Conservation (phyloP, 2,888 invertebrate genomes). For the Dynastes tityus region DNA sequence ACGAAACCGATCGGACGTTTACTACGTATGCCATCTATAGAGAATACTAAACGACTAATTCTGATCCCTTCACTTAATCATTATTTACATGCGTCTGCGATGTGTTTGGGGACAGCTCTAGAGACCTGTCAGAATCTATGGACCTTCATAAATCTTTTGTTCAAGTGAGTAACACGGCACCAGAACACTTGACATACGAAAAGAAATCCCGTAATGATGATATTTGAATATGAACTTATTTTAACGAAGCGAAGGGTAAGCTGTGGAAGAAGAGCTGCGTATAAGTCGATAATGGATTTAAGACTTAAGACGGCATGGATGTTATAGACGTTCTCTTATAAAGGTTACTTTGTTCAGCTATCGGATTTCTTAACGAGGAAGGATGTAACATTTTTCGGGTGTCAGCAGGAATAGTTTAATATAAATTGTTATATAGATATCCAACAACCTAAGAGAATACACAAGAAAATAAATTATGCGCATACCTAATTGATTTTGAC, state of each 20-base stretch:
- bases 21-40: background rate
- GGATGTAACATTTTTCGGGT: background rate
- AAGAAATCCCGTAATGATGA: conserved; percentile 41
- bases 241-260: background rate
- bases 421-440: too few species aligned
- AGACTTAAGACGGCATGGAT: conserved; percentile 19
- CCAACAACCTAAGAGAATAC: too few species aligned
- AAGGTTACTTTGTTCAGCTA: background rate
- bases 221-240: conserved; percentile 44
- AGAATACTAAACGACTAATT: conserved; percentile 36
- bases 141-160: conserved; percentile 49
- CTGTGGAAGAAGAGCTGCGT: conserved; percentile 1
- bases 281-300: conserved; percentile 44
- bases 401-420: too few species aligned
- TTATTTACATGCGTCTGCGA: conserved; percentile 12
- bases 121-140: conserved; percentile 45
- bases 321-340: conserved; percentile 15
- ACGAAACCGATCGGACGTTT: conserved; percentile 1
- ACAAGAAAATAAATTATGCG: too few species aligned
- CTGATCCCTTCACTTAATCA: conserved; percentile 25
- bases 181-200: conserved; percentile 33
- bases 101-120: conserved; percentile 24
- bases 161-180: conserved; percentile 37
- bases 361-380: background rate
- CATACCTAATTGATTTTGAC: too few species aligned